Percentiles rank a stretch among this genome's conserved stretches.
phyloP scores from a whole-genome alignment of 92 coral and sea anemone species.

The Metridium senile region DNA sequence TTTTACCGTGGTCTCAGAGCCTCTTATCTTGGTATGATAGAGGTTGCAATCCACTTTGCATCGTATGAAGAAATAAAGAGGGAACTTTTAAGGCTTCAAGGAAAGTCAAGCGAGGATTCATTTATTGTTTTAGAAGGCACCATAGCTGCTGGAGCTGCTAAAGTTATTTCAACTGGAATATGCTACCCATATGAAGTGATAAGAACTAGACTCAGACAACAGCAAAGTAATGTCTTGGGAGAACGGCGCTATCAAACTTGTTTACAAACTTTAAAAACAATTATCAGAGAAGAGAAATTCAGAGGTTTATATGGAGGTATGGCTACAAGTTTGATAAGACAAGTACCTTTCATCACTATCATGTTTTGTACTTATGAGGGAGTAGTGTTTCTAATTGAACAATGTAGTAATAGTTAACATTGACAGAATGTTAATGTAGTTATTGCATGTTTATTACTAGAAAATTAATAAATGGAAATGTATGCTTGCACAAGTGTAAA shows the following conservation, averaged over 20 bases:
- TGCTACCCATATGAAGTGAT: conserved; percentile 95
- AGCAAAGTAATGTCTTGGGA: conserved; percentile 79
- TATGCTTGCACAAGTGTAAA: no score
- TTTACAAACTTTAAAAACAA: conserved; percentile 72
- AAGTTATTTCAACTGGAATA: conserved; percentile 73
- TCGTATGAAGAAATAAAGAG: conserved; percentile 77
- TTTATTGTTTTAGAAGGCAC: conserved; percentile 68
- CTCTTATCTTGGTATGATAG: conserved; percentile 84
- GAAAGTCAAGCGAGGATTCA: conserved; percentile 35
- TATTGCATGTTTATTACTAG: no score
- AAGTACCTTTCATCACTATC: conserved; percentile 87
- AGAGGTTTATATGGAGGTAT: conserved; percentile 85
- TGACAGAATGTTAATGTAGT: no score
- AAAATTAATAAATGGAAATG: no score
- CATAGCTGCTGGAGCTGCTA: conserved; percentile 86
- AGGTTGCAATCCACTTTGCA: conserved; percentile 83
- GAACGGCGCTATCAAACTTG: conserved; percentile 61
- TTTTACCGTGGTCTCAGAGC: conserved; percentile 94
- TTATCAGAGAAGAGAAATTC: conserved; percentile 80
- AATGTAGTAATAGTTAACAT: neutral
- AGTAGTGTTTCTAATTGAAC: conserved; percentile 66
- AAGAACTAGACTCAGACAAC: conserved; percentile 92
- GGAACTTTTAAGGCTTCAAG: conserved; percentile 45
- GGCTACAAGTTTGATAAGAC: conserved; percentile 81
- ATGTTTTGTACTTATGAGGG: conserved; percentile 89